Evolutionary conservation across 2,113 vertebrate genomes (phyloP), one percentile per base, ranked within the genome.

Genomic region (Scomber scombrus): DNA sequence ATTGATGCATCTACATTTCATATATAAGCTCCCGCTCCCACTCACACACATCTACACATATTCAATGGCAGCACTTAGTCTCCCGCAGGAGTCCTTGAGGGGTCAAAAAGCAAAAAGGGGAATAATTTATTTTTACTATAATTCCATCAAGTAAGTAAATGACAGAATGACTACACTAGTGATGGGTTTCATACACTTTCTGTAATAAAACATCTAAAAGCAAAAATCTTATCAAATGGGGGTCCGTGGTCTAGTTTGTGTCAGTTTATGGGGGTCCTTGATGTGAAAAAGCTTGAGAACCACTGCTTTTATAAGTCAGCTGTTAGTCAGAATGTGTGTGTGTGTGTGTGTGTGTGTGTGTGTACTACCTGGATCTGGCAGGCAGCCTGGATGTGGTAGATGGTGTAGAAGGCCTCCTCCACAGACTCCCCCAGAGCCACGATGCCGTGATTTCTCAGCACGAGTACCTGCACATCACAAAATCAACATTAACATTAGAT

Each of bases 361-460:
- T 19, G 31, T 18, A 31, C 6, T 85, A 99, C 98, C 97, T 99
- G 98, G 23, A 98, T 96, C 91, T 99, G 97, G 52, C 98, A 99
- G 34, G 98, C 97, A 0, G 97, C 96, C 95, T 99, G 98, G 88
- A 98, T 95, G 71, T 99, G 97, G 87, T 97, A 99, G 91, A 97
- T 92, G 85, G 97, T 96, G 87, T 98, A 98, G 88, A 98, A 99
- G 0, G 98, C 98, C 87, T 99, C 98, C 86, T 99, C 98, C 2
- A 98, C 96, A 0, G 97, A 97, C 88, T 99, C 98, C 0, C 98
- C 98, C 40, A 99, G 93, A 0, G 97, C 97, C 80, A 99, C 91
- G 50, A 99, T 95, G 4, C 98, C 98, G 0, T 99, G 98, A 90
- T 99, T 99, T 86, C 98, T 95, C 92, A 99, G 95, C 88, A 99